These are phyloP conservation scores for Hemicordylus capensis DNA, from an alignment of 2,113 vertebrate genomes.

Conservation along the genomic window DNA sequence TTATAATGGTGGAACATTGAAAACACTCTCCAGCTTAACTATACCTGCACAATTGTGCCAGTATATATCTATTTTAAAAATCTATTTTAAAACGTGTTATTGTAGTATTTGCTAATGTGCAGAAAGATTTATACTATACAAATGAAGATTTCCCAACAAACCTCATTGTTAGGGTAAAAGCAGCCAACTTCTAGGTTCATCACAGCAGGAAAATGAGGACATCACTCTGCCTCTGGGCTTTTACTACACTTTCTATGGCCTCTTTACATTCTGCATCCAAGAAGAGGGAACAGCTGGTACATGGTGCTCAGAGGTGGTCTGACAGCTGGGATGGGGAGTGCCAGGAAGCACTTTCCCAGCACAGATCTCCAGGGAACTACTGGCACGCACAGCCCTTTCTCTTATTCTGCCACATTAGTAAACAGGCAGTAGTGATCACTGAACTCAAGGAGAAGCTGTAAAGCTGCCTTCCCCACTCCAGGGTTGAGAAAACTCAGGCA, in stretches of 20 bases:
- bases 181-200: conserved; percentile 47
- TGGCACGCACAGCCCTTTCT: background rate
- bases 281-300: conserved; percentile 55
- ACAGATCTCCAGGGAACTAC: background rate
- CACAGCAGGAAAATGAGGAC: conserved; percentile 56
- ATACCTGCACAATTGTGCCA: too few species aligned
- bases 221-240: conserved; percentile 47
- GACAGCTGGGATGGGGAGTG: background rate
- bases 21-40: too few species aligned
- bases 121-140: background rate
- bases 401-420: rapidly evolving
- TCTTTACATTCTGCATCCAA: conserved; percentile 23
- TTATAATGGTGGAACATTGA: too few species aligned
- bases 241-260: conserved; percentile 40
- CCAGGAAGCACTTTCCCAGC: background rate
- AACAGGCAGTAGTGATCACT: rapidly evolving
- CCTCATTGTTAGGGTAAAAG: conserved; percentile 9
- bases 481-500: background rate
- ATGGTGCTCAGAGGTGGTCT: conserved; percentile 14
- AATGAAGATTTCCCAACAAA: conserved; percentile 36
- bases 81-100: too few species aligned
- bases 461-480: background rate
- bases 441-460: background rate
- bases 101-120: too few species aligned
- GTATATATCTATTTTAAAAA: too few species aligned